Conservation (phyloP, 2,113 vertebrate species). For the Muntiacus reevesi region DNA sequence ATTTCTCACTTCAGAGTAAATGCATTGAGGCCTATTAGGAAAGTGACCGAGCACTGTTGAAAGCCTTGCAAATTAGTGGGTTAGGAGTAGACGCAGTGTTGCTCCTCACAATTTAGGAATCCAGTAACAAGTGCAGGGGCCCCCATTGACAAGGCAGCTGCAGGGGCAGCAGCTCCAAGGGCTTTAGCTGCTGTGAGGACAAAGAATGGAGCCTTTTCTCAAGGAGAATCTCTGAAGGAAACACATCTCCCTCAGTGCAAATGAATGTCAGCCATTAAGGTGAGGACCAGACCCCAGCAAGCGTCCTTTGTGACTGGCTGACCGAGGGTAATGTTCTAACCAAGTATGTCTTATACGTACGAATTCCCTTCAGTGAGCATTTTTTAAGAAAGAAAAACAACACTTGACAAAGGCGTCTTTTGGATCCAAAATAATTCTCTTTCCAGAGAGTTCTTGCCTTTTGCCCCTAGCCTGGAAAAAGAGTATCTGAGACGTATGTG, state of each 20-base stretch:
- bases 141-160: background rate
- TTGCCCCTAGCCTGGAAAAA: constrained; percentile 38
- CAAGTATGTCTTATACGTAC: background rate
- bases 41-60: background rate
- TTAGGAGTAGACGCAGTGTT: background rate
- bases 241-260: background rate
- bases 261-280: background rate
- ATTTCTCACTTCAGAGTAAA: background rate
- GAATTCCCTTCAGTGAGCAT: background rate
- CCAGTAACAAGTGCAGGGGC: background rate
- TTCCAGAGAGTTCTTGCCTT: constrained; percentile 28
- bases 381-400: background rate
- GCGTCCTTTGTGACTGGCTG: background rate
- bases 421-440: background rate
- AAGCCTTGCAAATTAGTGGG: background rate
- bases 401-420: background rate
- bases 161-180: background rate
- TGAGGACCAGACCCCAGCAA: background rate
- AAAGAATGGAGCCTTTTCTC: background rate
- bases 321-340: background rate
- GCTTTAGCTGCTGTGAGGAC: background rate
- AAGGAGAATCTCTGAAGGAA: constrained; percentile 1
- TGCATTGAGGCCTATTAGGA: background rate
- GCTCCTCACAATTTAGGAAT: background rate
- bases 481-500: background rate